Conservation (phyloP, 2,797 vertebrate species). For the Sitta carolinensis region DNA sequence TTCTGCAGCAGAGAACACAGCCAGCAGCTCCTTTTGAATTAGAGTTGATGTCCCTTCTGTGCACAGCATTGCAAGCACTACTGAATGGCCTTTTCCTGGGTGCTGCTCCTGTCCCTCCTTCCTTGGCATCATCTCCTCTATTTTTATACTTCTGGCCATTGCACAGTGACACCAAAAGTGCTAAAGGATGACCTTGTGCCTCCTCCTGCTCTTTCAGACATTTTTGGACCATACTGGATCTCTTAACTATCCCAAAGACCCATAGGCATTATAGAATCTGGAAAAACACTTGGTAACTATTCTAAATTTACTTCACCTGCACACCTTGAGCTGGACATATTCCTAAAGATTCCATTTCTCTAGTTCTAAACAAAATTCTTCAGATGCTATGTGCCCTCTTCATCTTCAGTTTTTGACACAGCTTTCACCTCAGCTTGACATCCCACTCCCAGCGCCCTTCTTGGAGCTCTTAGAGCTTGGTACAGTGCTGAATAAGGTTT, state of each 20-base stretch:
- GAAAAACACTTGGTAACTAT: neutral
- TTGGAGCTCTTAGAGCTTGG: neutral
- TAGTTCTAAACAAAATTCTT: neutral
- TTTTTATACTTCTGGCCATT: neutral
- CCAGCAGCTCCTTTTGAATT: neutral
- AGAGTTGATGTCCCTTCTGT: neutral
- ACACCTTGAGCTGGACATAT: neutral
- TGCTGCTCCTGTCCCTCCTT: neutral
- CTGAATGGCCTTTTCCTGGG: neutral
- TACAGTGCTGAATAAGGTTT: neutral
- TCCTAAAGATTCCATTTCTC: neutral
- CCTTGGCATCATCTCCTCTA: neutral
- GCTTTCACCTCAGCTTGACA: neutral
- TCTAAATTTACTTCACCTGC: neutral
- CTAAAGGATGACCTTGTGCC: neutral
- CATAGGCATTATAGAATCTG: accelerated
- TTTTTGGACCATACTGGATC: neutral
- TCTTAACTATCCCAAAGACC: neutral
- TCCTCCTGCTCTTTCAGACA: neutral
- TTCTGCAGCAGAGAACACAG: neutral
- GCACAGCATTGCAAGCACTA: neutral
- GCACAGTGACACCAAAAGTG: neutral
- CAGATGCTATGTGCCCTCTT: neutral
- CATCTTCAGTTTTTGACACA: neutral
- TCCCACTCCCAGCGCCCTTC: neutral